Percentiles rank a stretch among this genome's conserved stretches.
Evolutionary conservation across 2,113 vertebrate genomes (phyloP).

Genomic region (Misgurnus anguillicaudatus): DNA sequence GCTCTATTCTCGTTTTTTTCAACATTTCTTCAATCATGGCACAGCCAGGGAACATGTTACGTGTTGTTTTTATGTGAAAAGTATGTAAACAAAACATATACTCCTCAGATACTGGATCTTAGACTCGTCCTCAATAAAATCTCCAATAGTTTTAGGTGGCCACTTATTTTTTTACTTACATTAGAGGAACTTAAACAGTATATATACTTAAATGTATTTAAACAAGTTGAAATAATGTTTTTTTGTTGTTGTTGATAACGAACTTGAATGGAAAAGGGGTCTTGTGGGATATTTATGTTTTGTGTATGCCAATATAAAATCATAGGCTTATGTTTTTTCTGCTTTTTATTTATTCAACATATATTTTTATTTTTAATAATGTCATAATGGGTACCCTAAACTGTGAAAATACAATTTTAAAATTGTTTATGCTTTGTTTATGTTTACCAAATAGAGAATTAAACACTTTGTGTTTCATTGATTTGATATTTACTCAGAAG

Average conservation of each 20-base stretch:
- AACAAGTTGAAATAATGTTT: constrained; percentile 19
- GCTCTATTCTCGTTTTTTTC: background rate
- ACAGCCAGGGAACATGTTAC: background rate
- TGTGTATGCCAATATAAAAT: background rate
- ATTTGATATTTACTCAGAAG: background rate
- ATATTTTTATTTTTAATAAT: constrained; percentile 14
- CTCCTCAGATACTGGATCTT: background rate
- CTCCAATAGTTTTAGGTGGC: constrained; percentile 15
- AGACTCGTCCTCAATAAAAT: constrained; percentile 17
- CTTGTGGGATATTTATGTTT: constrained; percentile 19
- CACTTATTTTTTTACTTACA: constrained; percentile 51
- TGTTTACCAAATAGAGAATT: constrained; percentile 24
- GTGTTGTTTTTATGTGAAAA: background rate
- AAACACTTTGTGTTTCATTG: constrained; percentile 10
- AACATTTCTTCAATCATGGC: background rate
- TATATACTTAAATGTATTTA: constrained; percentile 15
- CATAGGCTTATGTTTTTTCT: background rate
- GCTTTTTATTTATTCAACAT: constrained; percentile 21
- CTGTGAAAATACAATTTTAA: constrained; percentile 5
- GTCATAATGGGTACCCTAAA: background rate
- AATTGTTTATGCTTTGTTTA: constrained; percentile 39
- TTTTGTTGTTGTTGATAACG: constrained; percentile 8
- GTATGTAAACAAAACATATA: background rate
- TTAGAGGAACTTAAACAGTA: constrained; percentile 5
- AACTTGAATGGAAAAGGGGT: constrained; percentile 26